These are phyloP conservation scores for Gadopsis bispinosus DNA, from an alignment of 2,797 vertebrate genomes.

Conservation along the genomic window DNA sequence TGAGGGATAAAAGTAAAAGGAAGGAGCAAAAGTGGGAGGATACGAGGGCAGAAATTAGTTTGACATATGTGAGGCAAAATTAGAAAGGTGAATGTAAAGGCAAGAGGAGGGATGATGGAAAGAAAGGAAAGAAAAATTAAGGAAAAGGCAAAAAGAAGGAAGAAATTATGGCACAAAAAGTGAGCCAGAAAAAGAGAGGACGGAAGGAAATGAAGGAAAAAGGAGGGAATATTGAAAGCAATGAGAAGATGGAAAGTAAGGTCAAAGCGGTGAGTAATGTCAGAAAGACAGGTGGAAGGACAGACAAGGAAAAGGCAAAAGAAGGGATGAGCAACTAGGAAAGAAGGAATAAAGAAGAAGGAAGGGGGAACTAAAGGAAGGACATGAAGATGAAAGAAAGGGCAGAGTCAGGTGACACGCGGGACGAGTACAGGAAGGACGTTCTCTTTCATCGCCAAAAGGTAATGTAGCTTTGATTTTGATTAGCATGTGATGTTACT, in stretches of 20 bases:
- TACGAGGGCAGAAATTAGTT: no score
- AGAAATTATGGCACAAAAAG: no score
- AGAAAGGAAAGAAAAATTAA: neutral
- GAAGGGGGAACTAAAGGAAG: neutral
- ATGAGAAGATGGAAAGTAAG: neutral
- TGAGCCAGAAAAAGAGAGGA: neutral
- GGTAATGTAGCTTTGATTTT: constrained; percentile 63
- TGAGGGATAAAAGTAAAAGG: no score
- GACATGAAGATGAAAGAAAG: constrained; percentile 21
- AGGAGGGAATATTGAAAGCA: neutral
- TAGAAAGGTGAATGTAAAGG: neutral
- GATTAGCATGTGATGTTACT: constrained; percentile 61
- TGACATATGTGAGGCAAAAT: no score
- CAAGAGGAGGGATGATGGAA: neutral
- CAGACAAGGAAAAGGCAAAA: neutral
- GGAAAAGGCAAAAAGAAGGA: neutral
- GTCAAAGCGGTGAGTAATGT: neutral
- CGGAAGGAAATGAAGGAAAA: neutral
- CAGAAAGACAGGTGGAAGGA: neutral
- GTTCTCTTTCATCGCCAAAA: constrained; percentile 51
- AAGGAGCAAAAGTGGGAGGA: no score
- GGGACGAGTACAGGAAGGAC: constrained; percentile 4
- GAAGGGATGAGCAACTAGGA: neutral
- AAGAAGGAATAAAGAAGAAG: neutral
- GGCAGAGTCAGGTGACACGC: constrained; percentile 9